A percentile compares a stretch with the other conserved stretches of the same genome.
Evolutionary conservation across 1,140 invertebrate genomes (phyloP).

Genomic region (Coelopa frigida): DNA sequence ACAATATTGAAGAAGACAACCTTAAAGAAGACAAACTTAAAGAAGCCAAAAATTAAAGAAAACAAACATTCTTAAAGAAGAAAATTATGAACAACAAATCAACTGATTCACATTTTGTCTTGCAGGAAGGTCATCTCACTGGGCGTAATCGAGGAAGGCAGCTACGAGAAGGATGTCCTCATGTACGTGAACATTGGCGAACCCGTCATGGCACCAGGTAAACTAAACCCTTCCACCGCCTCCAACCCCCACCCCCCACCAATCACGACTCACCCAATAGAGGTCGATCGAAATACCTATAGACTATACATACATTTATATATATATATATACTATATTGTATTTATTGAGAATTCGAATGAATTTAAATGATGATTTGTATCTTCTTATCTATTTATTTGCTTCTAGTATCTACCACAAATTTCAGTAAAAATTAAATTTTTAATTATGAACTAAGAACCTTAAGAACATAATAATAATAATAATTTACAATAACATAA

Average conservation of each 20-base stretch:
- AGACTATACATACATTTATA: constrained; percentile 1
- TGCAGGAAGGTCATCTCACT: constrained; percentile 80
- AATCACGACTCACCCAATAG: no score
- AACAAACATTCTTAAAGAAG: no score
- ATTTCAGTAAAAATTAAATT: constrained; percentile 17
- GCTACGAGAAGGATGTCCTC: constrained; percentile 93
- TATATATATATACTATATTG: constrained; percentile 5
- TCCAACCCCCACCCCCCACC: background rate
- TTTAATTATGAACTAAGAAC: constrained; percentile 3
- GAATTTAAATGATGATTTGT: background rate
- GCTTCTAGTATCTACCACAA: constrained; percentile 12
- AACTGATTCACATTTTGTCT: no score
- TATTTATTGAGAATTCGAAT: background rate
- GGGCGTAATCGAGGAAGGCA: constrained; percentile 91
- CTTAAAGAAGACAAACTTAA: no score
- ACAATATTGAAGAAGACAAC: no score
- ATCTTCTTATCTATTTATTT: background rate
- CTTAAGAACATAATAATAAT: no score
- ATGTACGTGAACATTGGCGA: constrained; percentile 89
- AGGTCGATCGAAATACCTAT: no score
- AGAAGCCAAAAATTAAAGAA: no score
- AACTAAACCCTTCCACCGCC: constrained; percentile 35
- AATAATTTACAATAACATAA: no score
- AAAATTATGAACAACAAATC: no score
- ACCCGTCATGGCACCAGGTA: constrained; percentile 78